Percentiles rank a stretch among this genome's conserved stretches.
These are phyloP conservation scores for Bugulina stolonifera DNA, from an alignment of 2,888 invertebrate species.

Conservation along the genomic window DNA sequence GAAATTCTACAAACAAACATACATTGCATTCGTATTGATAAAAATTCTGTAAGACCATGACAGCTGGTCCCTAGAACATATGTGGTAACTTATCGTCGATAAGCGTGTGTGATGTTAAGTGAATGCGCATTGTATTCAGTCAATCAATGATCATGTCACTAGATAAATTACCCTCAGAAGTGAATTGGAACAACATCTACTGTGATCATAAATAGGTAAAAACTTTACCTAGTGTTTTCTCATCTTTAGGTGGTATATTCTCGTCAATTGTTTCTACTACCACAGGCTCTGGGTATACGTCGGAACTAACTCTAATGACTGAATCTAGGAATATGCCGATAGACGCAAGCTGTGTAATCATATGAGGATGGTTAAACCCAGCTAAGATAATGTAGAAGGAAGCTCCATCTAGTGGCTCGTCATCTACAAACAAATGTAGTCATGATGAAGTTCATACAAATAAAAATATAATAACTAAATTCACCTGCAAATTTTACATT, in stretches of 20 bases:
- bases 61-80: too few species aligned
- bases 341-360: constrained; percentile 42
- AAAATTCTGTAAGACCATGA: too few species aligned
- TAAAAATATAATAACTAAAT: too few species aligned
- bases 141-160: too few species aligned
- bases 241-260: constrained; percentile 35
- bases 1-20: too few species aligned
- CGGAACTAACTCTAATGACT: constrained; percentile 34
- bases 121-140: too few species aligned
- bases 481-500: too few species aligned
- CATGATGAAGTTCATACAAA: too few species aligned
- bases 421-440: constrained; percentile 38
- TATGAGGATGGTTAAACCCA: constrained; percentile 45
- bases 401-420: constrained; percentile 53
- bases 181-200: background rate
- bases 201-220: background rate
- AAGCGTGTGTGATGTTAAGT: too few species aligned
- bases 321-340: constrained; percentile 42
- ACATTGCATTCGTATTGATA: too few species aligned
- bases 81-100: too few species aligned
- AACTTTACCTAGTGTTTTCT: constrained; percentile 39
- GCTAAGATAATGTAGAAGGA: constrained; percentile 47
- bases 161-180: too few species aligned
- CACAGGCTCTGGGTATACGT: constrained; percentile 28
- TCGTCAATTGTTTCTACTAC: constrained; percentile 9